A percentile compares a stretch with the other conserved stretches of the same genome.
phyloP scores from a whole-genome alignment of 1,140 invertebrate species.

The Philaenus spumarius region DNA sequence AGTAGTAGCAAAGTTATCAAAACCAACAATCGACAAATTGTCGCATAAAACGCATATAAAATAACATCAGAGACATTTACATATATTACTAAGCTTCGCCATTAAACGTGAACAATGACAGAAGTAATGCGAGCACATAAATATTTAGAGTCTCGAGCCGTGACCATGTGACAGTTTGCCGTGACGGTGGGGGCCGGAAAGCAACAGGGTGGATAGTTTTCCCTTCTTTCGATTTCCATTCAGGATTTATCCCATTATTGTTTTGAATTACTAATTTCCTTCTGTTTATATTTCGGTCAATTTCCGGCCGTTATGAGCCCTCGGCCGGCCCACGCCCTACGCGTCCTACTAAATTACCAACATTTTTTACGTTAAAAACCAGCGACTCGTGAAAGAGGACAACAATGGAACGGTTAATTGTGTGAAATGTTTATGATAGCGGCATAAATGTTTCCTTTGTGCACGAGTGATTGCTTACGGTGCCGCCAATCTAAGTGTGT shows the following conservation, averaged over 20 bases:
- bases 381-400: constrained; percentile 6
- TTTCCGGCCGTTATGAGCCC: constrained; percentile 12
- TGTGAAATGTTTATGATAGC: constrained; percentile 15
- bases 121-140: too few species aligned
- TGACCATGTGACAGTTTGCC: too few species aligned
- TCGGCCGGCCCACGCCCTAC: not conserved
- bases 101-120: too few species aligned
- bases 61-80: too few species aligned
- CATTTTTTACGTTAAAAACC: constrained; percentile 11
- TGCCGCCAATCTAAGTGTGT: too few species aligned
- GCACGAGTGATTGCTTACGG: too few species aligned
- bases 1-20: too few species aligned
- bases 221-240: constrained; percentile 12
- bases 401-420: constrained; percentile 10
- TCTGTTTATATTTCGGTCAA: constrained; percentile 18
- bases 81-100: too few species aligned
- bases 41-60: too few species aligned
- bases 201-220: not conserved
- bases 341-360: constrained; percentile 10
- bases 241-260: constrained; percentile 17
- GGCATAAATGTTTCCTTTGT: too few species aligned
- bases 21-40: too few species aligned
- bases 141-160: too few species aligned
- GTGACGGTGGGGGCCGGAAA: not conserved
- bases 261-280: constrained; percentile 16